Evolutionary conservation across 2,113 vertebrate species (phyloP), one percentile per base, ranked within the genome.

Genomic region (Zeus faber): DNA sequence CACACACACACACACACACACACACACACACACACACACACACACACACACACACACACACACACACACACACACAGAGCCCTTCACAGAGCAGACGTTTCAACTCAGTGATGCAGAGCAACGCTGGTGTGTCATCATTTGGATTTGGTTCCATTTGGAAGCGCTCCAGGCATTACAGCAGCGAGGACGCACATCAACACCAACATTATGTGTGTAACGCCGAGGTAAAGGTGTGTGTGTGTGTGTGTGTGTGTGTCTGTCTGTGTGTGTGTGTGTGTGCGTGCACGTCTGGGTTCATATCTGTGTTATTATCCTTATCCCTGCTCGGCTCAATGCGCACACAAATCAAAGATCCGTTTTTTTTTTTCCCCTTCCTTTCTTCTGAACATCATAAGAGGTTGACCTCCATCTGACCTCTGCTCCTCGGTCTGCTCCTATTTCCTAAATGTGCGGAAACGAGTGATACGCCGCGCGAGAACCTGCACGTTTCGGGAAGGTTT

Each of bases 61-160:
- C n/a, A n/a, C n/a, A n/a, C n/a, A n/a, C n/a, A n/a, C n/a, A n/a
- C n/a, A n/a, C n/a, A n/a, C n/a, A n/a, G n/a, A n/a, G n/a, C n/a
- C n/a, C n/a, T n/a, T n/a, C n/a, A n/a, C n/a, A n/a, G n/a, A n/a
- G n/a, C n/a, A n/a, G n/a, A n/a, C n/a, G 37, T 65, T 65, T 67
- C 57, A 57, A 18, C 54, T 63, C 23, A 26, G 52, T 14, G 56
- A 46, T 72, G 61, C 25, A 48, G 49, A 65, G 54, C 49, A n/a
- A 76, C 39, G 49, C 53, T 27, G 62, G 64, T 62, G 72, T 80
- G 81, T 88, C 83, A 86, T 85, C 68, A 54, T 60, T 84, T 87
- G 84, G 78, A 78, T 27, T 44, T 16, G 14, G 48, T 77, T 77
- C 62, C 57, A 25, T 9, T 61, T 86, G 79, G 82, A 82, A 22